phyloP scores from a whole-genome alignment of 1,140 invertebrate genomes.

The Drusus annulatus region DNA sequence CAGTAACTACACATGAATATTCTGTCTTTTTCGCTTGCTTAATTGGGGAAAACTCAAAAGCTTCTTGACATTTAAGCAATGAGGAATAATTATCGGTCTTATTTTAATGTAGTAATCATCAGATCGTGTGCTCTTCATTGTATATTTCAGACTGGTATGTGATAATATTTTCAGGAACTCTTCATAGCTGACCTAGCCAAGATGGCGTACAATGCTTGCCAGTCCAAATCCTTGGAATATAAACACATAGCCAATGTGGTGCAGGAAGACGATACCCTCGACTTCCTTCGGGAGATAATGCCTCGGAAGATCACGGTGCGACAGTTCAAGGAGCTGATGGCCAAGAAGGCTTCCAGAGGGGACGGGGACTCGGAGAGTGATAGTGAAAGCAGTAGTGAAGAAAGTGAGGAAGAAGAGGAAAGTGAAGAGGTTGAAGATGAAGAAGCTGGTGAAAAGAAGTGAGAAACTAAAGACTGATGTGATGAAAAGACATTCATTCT shows the following conservation, averaged over 20 bases:
- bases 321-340: conserved; percentile 78
- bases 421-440: conserved; percentile 49
- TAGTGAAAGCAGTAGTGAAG: conserved; percentile 58
- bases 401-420: conserved; percentile 56
- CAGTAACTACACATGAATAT: neutral
- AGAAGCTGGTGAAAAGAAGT: neutral
- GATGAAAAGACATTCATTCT: no score
- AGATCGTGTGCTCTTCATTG: no score
- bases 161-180: conserved; percentile 70
- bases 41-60: neutral
- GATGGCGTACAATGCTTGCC: conserved; percentile 71
- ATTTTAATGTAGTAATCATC: no score
- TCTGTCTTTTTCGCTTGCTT: neutral
- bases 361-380: conserved; percentile 62
- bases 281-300: conserved; percentile 81
- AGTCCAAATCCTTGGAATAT: conserved; percentile 73
- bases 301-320: conserved; percentile 80
- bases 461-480: neutral
- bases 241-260: conserved; percentile 80
- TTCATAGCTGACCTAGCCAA: conserved; percentile 79
- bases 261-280: conserved; percentile 76
- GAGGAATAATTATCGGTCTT: no score
- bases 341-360: conserved; percentile 70
- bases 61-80: no score
- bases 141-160: no score